Percentiles rank a stretch among this genome's conserved stretches.
Conservation (phyloP, 2,888 invertebrate species). For the Acutogordius australiensis region DNA sequence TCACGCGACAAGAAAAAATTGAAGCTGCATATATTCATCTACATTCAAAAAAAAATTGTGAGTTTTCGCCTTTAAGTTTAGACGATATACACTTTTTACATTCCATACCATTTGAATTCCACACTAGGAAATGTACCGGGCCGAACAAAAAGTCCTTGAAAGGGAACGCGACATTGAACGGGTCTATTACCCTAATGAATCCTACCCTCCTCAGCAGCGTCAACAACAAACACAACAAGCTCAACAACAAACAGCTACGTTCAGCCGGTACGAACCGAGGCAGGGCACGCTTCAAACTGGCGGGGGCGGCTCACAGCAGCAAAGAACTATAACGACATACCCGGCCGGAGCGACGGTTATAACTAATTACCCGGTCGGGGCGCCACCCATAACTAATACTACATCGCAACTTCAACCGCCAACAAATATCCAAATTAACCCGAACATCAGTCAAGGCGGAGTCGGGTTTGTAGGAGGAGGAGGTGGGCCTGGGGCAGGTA, state of each 20-base stretch:
- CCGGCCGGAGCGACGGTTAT: background rate
- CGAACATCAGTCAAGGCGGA: background rate
- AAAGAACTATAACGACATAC: too few species aligned
- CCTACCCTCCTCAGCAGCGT: background rate
- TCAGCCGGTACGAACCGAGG: background rate
- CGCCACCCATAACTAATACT: background rate
- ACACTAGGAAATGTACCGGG: slow-evolving; percentile 3
- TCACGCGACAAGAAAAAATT: too few species aligned
- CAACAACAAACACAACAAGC: background rate
- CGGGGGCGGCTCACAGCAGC: background rate
- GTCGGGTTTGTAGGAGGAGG: too few species aligned
- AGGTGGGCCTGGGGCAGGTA: too few species aligned
- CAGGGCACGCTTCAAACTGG: background rate
- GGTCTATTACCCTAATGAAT: slow-evolving; percentile 3
- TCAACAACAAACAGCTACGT: background rate
- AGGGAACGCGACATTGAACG: slow-evolving; percentile 7
- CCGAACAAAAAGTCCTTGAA: background rate
- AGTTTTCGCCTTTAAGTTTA: too few species aligned
- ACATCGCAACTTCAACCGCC: background rate
- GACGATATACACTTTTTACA: too few species aligned
- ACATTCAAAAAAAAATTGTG: too few species aligned
- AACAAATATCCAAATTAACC: too few species aligned
- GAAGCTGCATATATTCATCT: too few species aligned
- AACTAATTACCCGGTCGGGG: background rate
- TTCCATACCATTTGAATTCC: too few species aligned